These are phyloP conservation scores for Lycorma delicatula DNA, from an alignment of 1,140 invertebrate genomes.

Conservation along the genomic window DNA sequence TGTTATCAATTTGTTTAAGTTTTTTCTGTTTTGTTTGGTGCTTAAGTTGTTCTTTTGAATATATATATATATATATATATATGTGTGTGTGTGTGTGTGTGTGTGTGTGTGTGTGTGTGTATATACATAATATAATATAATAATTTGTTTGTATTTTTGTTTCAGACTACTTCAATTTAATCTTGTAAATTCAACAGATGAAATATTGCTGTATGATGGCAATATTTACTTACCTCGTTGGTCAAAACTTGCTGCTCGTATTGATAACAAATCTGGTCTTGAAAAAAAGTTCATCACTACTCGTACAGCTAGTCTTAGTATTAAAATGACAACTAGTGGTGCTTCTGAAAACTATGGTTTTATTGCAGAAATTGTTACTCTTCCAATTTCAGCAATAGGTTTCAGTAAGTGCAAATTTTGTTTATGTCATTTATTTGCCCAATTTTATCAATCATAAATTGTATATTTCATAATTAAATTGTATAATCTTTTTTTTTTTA, in stretches of 20 bases:
- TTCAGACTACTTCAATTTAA: slow-evolving; percentile 81
- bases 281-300: slow-evolving; percentile 71
- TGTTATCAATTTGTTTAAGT: too few relatives aligned
- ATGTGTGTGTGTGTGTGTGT: too few relatives aligned
- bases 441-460: neutral
- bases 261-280: slow-evolving; percentile 52
- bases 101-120: too few relatives aligned
- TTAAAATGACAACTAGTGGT: slow-evolving; percentile 90
- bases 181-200: slow-evolving; percentile 87
- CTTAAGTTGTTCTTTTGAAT: too few relatives aligned
- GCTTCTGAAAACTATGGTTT: slow-evolving; percentile 91
- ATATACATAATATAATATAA: neutral
- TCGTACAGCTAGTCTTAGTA: slow-evolving; percentile 68
- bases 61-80: too few relatives aligned
- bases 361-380: slow-evolving; percentile 91
- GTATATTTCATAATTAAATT: neutral
- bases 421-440: neutral
- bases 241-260: slow-evolving; percentile 43
- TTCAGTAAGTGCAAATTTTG: slow-evolving; percentile 57
- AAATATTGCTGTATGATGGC: slow-evolving; percentile 82
- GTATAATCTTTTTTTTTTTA: neutral
- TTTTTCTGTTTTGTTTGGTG: too few relatives aligned
- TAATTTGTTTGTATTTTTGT: slow-evolving; percentile 16
- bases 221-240: slow-evolving; percentile 67
- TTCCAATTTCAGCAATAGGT: slow-evolving; percentile 84